Percentiles rank a stretch among this genome's conserved stretches.
phyloP scores from a whole-genome alignment of 2,113 vertebrate genomes.

The Heloderma charlesbogerti region DNA sequence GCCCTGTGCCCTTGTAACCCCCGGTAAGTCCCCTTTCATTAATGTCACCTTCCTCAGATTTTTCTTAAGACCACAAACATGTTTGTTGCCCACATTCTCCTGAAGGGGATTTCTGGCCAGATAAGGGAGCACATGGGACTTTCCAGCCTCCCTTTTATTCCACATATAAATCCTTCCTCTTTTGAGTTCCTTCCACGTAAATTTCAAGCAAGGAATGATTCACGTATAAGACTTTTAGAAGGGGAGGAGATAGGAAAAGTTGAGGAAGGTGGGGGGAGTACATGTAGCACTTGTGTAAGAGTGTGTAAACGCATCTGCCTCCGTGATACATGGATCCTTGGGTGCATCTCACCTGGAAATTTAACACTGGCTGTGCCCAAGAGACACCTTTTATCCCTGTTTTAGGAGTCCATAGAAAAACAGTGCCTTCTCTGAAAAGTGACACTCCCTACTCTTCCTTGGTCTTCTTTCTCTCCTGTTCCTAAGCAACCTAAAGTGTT shows the following conservation, averaged over 20 bases:
- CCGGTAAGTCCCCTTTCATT: background rate
- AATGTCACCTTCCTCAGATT: background rate
- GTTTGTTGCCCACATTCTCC: background rate
- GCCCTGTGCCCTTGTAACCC: too few relatives aligned
- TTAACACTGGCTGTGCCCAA: background rate
- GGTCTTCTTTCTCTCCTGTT: constrained; percentile 37
- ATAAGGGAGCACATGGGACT: background rate
- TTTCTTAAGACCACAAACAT: background rate
- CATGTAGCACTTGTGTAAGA: background rate
- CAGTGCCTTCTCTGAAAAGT: constrained; percentile 5
- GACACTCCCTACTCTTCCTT: constrained; percentile 14
- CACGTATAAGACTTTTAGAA: background rate
- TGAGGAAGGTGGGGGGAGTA: background rate
- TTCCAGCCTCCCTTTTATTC: background rate
- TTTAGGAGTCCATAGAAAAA: background rate
- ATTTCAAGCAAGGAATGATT: background rate
- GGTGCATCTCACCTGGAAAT: background rate
- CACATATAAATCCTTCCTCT: background rate
- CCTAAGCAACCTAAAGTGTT: constrained; percentile 34
- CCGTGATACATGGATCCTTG: background rate
- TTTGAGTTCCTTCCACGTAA: background rate
- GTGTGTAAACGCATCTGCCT: background rate
- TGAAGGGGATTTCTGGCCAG: background rate
- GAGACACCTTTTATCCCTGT: background rate
- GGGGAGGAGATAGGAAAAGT: too few relatives aligned